Base-by-base conservation (phyloP, 1,140 invertebrate genomes). In the Triops cancriformis region DNA sequence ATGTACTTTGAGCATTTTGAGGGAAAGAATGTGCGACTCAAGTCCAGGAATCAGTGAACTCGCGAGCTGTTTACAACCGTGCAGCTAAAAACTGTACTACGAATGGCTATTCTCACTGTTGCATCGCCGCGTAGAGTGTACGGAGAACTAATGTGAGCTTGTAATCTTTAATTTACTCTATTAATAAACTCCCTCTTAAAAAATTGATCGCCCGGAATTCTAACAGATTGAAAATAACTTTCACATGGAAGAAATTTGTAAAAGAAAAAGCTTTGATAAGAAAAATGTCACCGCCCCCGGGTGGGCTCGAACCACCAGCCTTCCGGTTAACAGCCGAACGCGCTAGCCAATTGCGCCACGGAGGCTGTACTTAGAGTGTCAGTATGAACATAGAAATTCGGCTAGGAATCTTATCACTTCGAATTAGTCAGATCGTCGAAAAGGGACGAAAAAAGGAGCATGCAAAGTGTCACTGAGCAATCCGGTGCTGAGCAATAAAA, bases 281-380 rank as follows among this genome's bases (percentile, higher is more conserved):
- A 81, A 81, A 80, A 78, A 7, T 45, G 79, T 76, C 5, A 26
- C 73, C 91, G 91, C 90, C 90, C 90, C 90, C 89, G 90, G 90
- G 90, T 91, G 90, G 91, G 88, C 89, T 91, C 89, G 90, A 92
- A 91, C 91, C 90, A 91, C 90, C 90, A 91, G 91, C 90, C 90
- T 91, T 91, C 92, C 90, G 91, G 91, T 93, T 93, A 92, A 93
- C 91, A 93, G 91, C 91, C 91, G 91, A 92, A 92, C 91, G 91
- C 91, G 90, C 90, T 91, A 91, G 86, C 89, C 90, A 82, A 91
- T 91, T 91, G 90, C 90, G 90, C 90, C 90, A 92, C 90, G 89
- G 89, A 92, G 90, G 90, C 90, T 80, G 18, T 77, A 1, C 12
- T 0, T 37, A 4, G 2, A 7, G 31, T 37, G 31, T 7, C n/a